Conservation (phyloP, 2,797 vertebrate species). For the Alca torda region DNA sequence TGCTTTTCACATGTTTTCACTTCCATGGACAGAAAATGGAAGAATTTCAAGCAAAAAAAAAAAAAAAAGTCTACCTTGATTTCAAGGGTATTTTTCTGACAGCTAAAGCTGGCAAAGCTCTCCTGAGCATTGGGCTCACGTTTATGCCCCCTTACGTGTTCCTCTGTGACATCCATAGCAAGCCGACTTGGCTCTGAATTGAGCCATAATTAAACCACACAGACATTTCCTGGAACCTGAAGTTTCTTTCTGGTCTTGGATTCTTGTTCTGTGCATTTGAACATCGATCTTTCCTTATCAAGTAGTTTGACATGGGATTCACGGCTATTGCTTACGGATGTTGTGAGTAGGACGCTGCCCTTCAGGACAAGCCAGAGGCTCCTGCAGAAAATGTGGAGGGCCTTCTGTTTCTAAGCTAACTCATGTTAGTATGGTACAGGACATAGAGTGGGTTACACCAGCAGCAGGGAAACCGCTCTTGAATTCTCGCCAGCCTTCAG, state of each 20-base stretch:
- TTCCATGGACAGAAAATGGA: no score
- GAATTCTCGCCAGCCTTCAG: neutral
- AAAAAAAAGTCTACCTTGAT: no score
- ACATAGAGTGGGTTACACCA: neutral
- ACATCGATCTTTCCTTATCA: neutral
- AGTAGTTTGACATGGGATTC: neutral
- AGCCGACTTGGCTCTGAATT: neutral
- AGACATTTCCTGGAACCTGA: neutral
- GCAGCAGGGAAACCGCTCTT: neutral
- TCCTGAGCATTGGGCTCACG: no score
- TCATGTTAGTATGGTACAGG: neutral
- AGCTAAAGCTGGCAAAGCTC: no score
- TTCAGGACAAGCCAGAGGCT: neutral
- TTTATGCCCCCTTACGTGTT: no score
- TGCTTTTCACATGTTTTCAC: no score
- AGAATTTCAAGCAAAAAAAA: no score
- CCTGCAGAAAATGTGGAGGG: neutral
- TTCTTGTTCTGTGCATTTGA: neutral
- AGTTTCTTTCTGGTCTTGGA: neutral
- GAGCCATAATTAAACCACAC: neutral
- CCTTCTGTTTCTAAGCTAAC: neutral
- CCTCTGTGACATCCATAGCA: no score
- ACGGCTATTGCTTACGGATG: fast-evolving
- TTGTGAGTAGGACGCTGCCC: fast-evolving
- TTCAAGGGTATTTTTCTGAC: no score